Evolutionary conservation across 2,888 invertebrate genomes (phyloP).

Genomic region (Tolmerus cingulatus): DNA sequence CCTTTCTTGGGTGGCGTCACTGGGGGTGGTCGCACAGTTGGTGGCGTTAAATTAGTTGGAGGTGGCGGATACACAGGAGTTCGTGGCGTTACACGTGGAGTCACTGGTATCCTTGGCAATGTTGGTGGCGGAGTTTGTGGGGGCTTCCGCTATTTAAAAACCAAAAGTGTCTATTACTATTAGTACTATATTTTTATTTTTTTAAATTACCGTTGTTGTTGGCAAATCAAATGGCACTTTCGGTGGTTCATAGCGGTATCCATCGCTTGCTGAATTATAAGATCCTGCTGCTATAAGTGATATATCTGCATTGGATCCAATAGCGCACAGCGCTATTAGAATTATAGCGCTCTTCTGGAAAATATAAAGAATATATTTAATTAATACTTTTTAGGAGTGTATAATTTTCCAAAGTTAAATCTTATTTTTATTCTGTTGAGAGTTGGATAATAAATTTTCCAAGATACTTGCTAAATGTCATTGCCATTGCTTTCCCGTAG

Average conservation of each 20-base stretch:
- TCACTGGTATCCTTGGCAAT: slow-evolving; percentile 21
- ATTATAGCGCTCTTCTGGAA: slow-evolving; percentile 28
- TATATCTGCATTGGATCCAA: slow-evolving; percentile 23
- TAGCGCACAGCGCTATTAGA: slow-evolving; percentile 24
- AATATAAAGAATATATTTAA: not conserved
- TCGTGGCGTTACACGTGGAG: not conserved
- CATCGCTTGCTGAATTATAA: slow-evolving; percentile 21
- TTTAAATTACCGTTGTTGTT: not conserved
- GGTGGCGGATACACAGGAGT: slow-evolving; percentile 6
- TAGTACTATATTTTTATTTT: not conserved
- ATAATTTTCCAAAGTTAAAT: not conserved
- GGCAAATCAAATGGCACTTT: slow-evolving; percentile 17
- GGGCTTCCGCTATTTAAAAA: not conserved
- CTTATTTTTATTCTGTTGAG: not conserved
- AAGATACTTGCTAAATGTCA: not conserved
- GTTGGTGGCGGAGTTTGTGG: slow-evolving; percentile 31
- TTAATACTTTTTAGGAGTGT: not conserved
- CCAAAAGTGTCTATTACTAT: not conserved
- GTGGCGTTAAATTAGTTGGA: not conserved
- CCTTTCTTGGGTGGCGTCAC: not conserved
- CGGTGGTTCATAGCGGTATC: slow-evolving; percentile 14
- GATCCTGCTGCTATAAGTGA: not conserved
- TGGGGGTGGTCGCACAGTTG: not conserved
- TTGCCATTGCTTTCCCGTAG: not conserved
- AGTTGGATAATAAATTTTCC: not conserved